phyloP scores from a whole-genome alignment of 2,797 vertebrate species.

The Tokudaia muenninki region DNA sequence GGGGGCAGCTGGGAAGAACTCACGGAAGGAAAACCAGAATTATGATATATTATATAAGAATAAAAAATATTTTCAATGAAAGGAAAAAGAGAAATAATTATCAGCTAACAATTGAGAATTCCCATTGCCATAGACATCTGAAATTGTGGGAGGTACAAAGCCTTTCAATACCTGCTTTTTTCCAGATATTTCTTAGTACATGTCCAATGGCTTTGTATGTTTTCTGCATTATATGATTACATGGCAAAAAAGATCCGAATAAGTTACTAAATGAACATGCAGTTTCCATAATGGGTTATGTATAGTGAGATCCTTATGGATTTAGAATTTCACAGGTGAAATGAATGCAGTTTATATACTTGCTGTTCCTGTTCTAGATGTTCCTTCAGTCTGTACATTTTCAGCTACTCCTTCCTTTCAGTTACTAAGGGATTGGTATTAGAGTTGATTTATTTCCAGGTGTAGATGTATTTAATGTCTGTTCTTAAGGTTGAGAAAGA shows the following conservation, averaged over 20 bases:
- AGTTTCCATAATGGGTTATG: background rate
- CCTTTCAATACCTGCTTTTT: background rate
- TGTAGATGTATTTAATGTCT: background rate
- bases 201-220: background rate
- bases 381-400: background rate
- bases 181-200: background rate
- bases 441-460: background rate
- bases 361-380: background rate
- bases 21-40: background rate
- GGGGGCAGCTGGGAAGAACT: rapidly evolving
- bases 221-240: background rate
- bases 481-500: background rate
- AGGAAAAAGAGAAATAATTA: background rate
- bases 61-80: background rate
- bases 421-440: background rate
- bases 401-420: background rate
- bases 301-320: background rate
- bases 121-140: background rate
- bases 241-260: background rate
- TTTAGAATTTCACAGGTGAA: background rate
- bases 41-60: too few relatives aligned
- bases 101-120: background rate
- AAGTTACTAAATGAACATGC: background rate
- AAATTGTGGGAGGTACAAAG: background rate
- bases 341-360: background rate